Percentiles rank a stretch among this genome's conserved stretches.
These are phyloP conservation scores for Anguilla megastoma DNA, from an alignment of 2,797 vertebrate species.

Conservation along the genomic window DNA sequence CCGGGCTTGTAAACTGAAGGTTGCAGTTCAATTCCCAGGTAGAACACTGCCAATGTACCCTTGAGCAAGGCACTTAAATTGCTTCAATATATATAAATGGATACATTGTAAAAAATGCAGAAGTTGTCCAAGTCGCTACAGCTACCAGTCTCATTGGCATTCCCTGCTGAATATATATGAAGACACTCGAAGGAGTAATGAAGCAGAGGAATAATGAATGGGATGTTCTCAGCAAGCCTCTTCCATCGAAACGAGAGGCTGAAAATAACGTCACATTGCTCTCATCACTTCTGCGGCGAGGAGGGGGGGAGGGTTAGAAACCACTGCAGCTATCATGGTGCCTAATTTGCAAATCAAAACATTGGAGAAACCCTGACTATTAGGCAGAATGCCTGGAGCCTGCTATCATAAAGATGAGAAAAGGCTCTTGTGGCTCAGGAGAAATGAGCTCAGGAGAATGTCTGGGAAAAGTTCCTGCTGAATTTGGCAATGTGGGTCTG, in stretches of 20 bases:
- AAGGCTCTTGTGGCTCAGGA: not conserved
- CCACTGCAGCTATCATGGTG: not conserved
- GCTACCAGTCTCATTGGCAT: not conserved
- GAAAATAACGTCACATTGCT: not conserved
- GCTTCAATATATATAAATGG: too few relatives aligned
- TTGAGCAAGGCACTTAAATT: too few relatives aligned
- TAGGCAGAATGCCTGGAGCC: not conserved
- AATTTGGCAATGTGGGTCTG: not conserved
- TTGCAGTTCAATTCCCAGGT: too few relatives aligned
- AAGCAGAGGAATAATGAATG: not conserved
- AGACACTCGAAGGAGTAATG: not conserved
- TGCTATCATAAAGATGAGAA: not conserved
- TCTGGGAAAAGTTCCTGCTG: not conserved
- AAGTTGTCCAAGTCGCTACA: not conserved
- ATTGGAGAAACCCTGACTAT: not conserved
- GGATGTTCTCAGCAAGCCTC: not conserved
- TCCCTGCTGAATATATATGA: slow-evolving; percentile 14
- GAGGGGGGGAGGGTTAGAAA: too few relatives aligned
- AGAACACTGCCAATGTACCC: too few relatives aligned
- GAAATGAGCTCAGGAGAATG: not conserved
- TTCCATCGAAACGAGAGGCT: not conserved
- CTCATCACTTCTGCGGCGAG: too few relatives aligned
- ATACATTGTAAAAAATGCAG: too few relatives aligned
- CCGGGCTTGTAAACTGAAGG: too few relatives aligned
- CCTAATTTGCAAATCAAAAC: slow-evolving; percentile 12